These are phyloP conservation scores for Pangasius krempfi DNA, from an alignment of 2,797 vertebrate species.

Conservation along the genomic window DNA sequence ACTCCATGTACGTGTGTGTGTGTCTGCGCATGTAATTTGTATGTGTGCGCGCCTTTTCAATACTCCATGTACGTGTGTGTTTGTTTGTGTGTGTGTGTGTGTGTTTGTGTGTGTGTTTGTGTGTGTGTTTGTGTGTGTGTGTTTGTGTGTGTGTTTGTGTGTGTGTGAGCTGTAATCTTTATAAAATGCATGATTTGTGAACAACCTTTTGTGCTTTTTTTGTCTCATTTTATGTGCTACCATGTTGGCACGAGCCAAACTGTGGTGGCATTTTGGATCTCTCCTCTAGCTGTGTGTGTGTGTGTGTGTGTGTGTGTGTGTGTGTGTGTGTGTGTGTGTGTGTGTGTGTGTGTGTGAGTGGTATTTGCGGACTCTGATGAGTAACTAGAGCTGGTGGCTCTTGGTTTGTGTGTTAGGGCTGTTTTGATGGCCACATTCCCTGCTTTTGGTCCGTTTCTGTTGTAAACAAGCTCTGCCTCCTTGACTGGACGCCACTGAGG, in stretches of 20 bases:
- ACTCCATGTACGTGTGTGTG: background rate
- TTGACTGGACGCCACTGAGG: slow-evolving; percentile 58
- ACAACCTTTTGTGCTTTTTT: slow-evolving; percentile 8
- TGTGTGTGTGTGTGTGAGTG: slow-evolving; percentile 22
- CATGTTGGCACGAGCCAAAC: slow-evolving; percentile 8
- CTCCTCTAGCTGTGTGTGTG: background rate
- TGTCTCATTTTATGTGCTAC: slow-evolving; percentile 1
- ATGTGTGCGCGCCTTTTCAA: background rate
- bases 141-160: no score
- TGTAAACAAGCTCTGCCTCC: slow-evolving; percentile 55
- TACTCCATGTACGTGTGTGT: background rate
- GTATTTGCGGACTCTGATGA: slow-evolving; percentile 27
- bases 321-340: slow-evolving; percentile 12
- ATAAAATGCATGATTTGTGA: slow-evolving; percentile 3
- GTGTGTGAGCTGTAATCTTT: background rate
- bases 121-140: no score
- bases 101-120: no score
- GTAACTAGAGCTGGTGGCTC: slow-evolving; percentile 25
- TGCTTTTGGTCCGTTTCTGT: slow-evolving; percentile 33
- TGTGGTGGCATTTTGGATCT: background rate
- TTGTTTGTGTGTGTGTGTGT: background rate
- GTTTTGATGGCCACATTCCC: slow-evolving; percentile 36
- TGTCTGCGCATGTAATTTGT: background rate
- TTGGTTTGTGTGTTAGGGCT: slow-evolving; percentile 24
- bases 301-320: slow-evolving; percentile 12